Evolutionary conservation across 2,113 vertebrate species (phyloP), one percentile per base, ranked within the genome.

Genomic region (Odontesthes bonariensis): DNA sequence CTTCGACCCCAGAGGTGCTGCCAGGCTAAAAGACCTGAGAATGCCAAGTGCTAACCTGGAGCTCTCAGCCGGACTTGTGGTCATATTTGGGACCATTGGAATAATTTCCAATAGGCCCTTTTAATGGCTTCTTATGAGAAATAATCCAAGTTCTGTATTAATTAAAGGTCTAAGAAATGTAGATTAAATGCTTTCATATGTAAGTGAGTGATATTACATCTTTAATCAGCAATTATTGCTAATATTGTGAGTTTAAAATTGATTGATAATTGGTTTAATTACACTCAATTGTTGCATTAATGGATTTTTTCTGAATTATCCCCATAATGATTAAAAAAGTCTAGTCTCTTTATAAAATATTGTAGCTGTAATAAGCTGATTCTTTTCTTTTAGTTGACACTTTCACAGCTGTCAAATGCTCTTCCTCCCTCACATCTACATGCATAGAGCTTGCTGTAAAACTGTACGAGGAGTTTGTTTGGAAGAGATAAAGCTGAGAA

Each of bases 1-100:
- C 73, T 73, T 77, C 82, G 83, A 88, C 75, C 77, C 64, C 80
- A 40, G 76, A 65, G 80, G 66, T 71, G 60, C 73, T 79, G 85
- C 82, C 73, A 70, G 74, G 55, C 55, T 58, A 11, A 63, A 47
- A 79, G 62, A 69, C 35, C 53, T 19, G 2, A 13, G 1, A 42
- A 69, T 73, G 74, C 81, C 82, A 81, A 85, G 49, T 54, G 49
- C 73, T 72, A 73, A 86, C 62, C 81, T 79, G 81, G 20, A 72
- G 44, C 73, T 79, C 66, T 81, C 82, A 60, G 46, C 7, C 31
- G 33, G 23, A 54, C 54, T 68, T 74, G 69, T 71, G 33, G 58
- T 69, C 38, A 16, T 46, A n/a, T 58, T 19, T 56, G 70, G 52
- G 53, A 77, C 74, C 62, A 20, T 8, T 55, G 38, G 69, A 27